Evolutionary conservation across 2,797 vertebrate genomes (phyloP).

Genomic region (Chrysocyon brachyurus): DNA sequence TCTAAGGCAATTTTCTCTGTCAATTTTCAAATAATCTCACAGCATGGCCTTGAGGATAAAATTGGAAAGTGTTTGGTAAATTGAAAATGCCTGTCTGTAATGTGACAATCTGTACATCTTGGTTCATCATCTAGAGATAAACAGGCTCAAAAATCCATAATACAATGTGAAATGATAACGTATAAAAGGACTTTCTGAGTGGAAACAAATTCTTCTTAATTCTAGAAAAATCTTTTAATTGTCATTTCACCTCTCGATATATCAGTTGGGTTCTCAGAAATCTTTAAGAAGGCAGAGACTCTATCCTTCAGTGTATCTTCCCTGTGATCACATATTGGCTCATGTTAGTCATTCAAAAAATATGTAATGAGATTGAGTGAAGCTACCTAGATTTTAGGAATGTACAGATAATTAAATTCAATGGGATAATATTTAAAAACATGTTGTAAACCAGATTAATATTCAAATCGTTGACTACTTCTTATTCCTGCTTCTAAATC

Average conservation of each 20-base stretch:
- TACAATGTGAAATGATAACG: neutral
- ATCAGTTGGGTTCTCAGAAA: neutral
- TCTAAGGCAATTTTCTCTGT: conserved; percentile 84
- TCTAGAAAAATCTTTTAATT: neutral
- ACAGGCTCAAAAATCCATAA: neutral
- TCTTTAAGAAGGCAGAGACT: neutral
- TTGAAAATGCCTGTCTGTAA: conserved; percentile 46
- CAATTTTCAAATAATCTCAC: conserved; percentile 82
- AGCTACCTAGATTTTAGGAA: neutral
- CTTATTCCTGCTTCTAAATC: neutral
- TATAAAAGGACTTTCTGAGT: neutral
- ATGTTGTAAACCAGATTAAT: neutral
- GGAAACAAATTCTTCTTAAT: neutral
- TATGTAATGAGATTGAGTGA: neutral
- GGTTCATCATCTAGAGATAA: neutral
- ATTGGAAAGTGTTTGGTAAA: conserved; percentile 72
- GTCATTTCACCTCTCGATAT: neutral
- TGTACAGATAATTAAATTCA: neutral
- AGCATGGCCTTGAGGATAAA: conserved; percentile 76
- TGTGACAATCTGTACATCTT: neutral
- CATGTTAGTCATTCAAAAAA: neutral
- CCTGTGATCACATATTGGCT: neutral
- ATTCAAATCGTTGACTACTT: neutral
- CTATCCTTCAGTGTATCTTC: neutral
- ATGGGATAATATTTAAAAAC: neutral